Conservation (phyloP, 2,797 vertebrate genomes). For the Falco concolor region DNA sequence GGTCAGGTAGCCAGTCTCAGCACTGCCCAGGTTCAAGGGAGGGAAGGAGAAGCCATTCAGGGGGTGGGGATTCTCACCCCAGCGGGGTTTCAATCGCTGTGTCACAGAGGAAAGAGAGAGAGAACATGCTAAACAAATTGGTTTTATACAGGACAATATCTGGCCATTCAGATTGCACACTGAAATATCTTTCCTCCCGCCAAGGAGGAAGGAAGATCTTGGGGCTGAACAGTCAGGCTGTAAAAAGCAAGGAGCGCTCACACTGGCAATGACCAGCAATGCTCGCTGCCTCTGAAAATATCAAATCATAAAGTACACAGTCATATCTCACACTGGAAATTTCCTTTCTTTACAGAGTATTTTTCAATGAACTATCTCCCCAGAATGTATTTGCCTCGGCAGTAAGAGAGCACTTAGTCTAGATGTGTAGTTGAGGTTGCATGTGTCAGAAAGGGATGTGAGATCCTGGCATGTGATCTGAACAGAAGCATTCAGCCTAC, state of each 20-base stretch:
- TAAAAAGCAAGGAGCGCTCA: background rate
- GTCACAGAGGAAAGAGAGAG: background rate
- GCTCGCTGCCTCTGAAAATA: background rate
- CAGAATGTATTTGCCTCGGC: background rate
- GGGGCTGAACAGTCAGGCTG: background rate
- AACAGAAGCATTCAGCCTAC: background rate
- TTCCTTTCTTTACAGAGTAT: background rate
- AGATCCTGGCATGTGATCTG: background rate
- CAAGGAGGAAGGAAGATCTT: background rate
- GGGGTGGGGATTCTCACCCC: conserved; percentile 15
- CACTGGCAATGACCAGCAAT: background rate
- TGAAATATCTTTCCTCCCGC: background rate
- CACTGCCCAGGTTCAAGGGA: conserved; percentile 89
- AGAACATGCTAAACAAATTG: background rate
- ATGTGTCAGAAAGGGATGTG: background rate
- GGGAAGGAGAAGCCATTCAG: conserved; percentile 62
- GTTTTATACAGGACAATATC: background rate
- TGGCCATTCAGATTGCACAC: background rate
- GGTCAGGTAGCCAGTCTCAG: conserved; percentile 92
- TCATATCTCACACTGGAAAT: background rate
- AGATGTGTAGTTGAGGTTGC: background rate
- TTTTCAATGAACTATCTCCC: background rate
- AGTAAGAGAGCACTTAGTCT: background rate
- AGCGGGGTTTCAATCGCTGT: conserved; percentile 63
- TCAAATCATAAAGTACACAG: background rate